Percentiles rank a stretch among this genome's conserved stretches.
These are phyloP conservation scores for Chrysolina haemoptera DNA, from an alignment of 2,888 invertebrate genomes.

Conservation along the genomic window DNA sequence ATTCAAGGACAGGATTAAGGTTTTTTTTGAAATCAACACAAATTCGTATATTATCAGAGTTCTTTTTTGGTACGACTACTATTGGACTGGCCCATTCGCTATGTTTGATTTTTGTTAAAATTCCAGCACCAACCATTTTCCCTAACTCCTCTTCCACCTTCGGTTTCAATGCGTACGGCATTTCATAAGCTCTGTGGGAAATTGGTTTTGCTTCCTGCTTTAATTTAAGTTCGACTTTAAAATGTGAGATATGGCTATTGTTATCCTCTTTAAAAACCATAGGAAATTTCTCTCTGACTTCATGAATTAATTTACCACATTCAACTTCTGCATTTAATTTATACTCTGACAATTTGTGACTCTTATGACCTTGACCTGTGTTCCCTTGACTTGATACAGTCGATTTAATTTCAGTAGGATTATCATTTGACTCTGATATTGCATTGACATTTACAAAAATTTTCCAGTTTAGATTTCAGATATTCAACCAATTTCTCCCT, in stretches of 20 bases:
- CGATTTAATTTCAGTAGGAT: too few relatives aligned
- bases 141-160: neutral
- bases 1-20: constrained; percentile 53
- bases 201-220: constrained; percentile 6
- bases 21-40: constrained; percentile 57
- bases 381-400: too few relatives aligned
- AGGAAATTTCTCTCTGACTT: neutral
- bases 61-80: constrained; percentile 58
- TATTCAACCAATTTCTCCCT: constrained; percentile 27
- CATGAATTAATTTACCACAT: constrained; percentile 1
- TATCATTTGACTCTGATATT: neutral
- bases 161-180: constrained; percentile 43
- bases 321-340: neutral
- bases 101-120: constrained; percentile 49
- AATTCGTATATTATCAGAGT: constrained; percentile 48
- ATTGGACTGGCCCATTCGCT: constrained; percentile 59
- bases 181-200: constrained; percentile 41
- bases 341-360: neutral
- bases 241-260: constrained; percentile 12
- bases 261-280: constrained; percentile 26
- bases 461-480: constrained; percentile 5
- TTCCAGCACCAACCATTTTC: constrained; percentile 26
- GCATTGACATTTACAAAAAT: constrained; percentile 1
- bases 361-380: neutral
- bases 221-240: neutral